Percentiles rank a stretch among this genome's conserved stretches.
Conservation (phyloP, 2,797 vertebrate species). For the Phrynocephalus vlangalii region DNA sequence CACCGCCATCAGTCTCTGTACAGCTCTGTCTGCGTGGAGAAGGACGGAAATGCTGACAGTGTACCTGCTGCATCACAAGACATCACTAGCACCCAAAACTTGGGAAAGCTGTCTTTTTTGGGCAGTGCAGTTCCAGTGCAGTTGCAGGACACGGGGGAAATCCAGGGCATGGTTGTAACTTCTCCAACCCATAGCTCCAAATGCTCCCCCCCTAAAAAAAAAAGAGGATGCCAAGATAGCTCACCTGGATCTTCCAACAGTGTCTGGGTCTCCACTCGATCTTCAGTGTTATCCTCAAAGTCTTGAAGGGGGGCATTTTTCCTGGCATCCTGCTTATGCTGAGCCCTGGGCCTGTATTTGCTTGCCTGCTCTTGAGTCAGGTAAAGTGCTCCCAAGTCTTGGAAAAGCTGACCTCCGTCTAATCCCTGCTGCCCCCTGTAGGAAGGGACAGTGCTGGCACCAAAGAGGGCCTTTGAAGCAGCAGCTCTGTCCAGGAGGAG, state of each 20-base stretch:
- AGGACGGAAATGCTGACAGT: neutral
- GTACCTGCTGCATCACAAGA: conserved; percentile 37
- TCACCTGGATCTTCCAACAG: conserved; percentile 58
- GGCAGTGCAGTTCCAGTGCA: neutral
- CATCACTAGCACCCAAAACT: neutral
- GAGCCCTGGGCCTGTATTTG: conserved; percentile 69
- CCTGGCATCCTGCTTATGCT: conserved; percentile 70
- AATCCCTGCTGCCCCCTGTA: conserved; percentile 73
- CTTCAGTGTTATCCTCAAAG: conserved; percentile 65
- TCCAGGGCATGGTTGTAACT: neutral
- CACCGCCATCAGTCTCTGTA: conserved; percentile 84
- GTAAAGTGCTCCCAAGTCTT: conserved; percentile 86
- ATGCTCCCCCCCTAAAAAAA: neutral
- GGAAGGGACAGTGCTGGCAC: conserved; percentile 68
- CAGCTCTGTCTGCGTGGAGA: conserved; percentile 78
- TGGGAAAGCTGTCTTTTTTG: neutral
- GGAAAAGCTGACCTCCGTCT: conserved; percentile 83
- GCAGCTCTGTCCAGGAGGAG: conserved; percentile 65
- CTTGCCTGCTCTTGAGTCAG: conserved; percentile 77
- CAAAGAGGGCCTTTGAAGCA: conserved; percentile 69
- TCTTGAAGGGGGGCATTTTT: conserved; percentile 51
- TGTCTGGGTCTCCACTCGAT: conserved; percentile 51
- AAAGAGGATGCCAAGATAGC: conserved; percentile 17
- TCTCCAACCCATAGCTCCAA: neutral
- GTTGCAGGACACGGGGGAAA: neutral